These are phyloP conservation scores for Scaptomyza parva DNA, from an alignment of 2,888 invertebrate genomes.

Conservation along the genomic window DNA sequence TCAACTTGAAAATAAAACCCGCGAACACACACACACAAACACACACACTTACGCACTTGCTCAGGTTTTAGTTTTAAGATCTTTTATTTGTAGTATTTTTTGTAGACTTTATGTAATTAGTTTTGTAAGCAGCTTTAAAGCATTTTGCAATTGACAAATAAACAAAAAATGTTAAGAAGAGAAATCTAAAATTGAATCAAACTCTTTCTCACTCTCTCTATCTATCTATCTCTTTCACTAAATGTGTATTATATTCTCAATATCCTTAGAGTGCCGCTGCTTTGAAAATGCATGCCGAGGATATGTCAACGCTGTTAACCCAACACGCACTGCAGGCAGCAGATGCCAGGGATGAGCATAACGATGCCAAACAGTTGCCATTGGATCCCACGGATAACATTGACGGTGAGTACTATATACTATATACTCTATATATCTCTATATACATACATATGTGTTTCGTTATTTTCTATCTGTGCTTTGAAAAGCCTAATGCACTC, in stretches of 20 bases:
- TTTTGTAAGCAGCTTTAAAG: conserved; percentile 59
- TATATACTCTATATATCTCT: conserved; percentile 17
- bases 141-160: conserved; percentile 65
- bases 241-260: neutral
- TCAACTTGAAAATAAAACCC: conserved; percentile 8
- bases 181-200: conserved; percentile 6
- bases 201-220: conserved; percentile 6
- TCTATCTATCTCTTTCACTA: conserved; percentile 4
- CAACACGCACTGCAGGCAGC: conserved; percentile 86
- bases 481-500: conserved; percentile 67
- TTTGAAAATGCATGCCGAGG: conserved; percentile 85
- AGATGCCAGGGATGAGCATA: conserved; percentile 87
- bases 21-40: conserved; percentile 25
- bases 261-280: conserved; percentile 70
- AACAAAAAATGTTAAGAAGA: neutral
- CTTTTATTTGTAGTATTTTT: conserved; percentile 13
- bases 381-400: conserved; percentile 90
- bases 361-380: conserved; percentile 86
- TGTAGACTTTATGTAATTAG: conserved; percentile 53
- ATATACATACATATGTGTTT: conserved; percentile 29
- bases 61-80: conserved; percentile 68
- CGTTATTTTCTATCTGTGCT: conserved; percentile 70
- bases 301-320: conserved; percentile 88
- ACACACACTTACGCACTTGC: conserved; percentile 47
- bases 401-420: conserved; percentile 88